Conservation (phyloP, 2,113 vertebrate species). For the Tachysurus vachellii region DNA sequence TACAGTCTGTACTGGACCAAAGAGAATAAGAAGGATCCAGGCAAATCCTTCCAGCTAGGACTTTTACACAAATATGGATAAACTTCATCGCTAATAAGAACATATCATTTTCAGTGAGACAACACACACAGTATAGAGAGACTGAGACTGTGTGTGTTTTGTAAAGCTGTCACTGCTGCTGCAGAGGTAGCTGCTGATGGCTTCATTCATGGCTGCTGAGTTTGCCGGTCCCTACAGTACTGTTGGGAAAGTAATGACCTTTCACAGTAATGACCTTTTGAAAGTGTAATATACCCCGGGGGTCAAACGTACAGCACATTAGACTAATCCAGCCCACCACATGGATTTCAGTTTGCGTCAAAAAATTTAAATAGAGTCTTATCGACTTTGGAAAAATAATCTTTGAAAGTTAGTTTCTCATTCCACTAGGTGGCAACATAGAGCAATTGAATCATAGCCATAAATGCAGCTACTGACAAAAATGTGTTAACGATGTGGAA, state of each 20-base stretch:
- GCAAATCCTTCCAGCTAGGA: neutral
- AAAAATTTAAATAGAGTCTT: too few species aligned
- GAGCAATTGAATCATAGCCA: neutral
- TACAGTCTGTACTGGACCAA: neutral
- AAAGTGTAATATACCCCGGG: neutral
- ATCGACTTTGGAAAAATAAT: too few species aligned
- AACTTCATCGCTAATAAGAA: neutral
- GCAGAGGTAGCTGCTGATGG: slow-evolving; percentile 20
- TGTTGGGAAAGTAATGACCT: neutral
- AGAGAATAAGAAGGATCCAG: neutral
- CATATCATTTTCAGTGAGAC: neutral
- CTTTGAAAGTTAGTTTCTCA: neutral
- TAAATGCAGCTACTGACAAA: neutral
- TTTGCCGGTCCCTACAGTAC: slow-evolving; percentile 15
- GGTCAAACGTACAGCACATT: neutral
- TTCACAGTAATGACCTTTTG: neutral
- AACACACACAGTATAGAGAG: neutral
- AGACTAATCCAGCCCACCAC: neutral
- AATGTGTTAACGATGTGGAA: neutral
- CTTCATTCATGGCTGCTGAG: slow-evolving; percentile 45
- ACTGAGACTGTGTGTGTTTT: too few species aligned
- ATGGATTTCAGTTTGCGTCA: neutral
- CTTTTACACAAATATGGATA: neutral
- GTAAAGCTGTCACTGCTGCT: neutral
- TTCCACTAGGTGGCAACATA: neutral